Evolutionary conservation across 2,113 vertebrate genomes (phyloP).

Genomic region (Anoura caudifer): DNA sequence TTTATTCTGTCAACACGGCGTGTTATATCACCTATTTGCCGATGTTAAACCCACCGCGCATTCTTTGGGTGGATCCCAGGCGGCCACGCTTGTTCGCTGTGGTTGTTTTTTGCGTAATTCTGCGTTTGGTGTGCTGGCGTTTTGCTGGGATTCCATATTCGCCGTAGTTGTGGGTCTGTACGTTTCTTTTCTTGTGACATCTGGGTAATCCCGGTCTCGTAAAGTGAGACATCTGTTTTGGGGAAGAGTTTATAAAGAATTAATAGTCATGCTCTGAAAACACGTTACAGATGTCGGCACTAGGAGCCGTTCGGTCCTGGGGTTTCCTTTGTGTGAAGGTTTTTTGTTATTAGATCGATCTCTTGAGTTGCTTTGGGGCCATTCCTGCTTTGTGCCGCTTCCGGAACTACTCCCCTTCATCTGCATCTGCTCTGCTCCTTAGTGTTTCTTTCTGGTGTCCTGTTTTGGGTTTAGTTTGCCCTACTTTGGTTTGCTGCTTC

Average conservation of each 20-base stretch:
- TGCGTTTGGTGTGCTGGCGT: background rate
- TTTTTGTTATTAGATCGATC: background rate
- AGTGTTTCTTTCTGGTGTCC: background rate
- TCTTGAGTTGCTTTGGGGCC: accelerated
- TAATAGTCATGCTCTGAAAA: background rate
- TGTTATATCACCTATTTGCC: too few species aligned
- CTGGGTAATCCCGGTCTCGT: background rate
- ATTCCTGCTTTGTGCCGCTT: too few species aligned
- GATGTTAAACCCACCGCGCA: background rate
- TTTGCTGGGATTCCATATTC: background rate
- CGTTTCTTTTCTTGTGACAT: background rate
- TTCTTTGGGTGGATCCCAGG: background rate
- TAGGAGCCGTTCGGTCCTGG: too few species aligned
- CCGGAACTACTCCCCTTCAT: too few species aligned
- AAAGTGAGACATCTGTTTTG: background rate
- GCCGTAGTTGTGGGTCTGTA: background rate
- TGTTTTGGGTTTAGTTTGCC: background rate
- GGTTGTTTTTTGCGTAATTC: background rate
- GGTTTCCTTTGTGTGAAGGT: background rate
- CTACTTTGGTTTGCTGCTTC: background rate
- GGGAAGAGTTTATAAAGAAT: background rate
- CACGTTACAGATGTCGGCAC: background rate
- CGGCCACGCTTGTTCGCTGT: background rate
- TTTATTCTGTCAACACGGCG: too few species aligned
- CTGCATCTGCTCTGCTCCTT: background rate